Conservation (phyloP, 2,888 invertebrate species). For the Metacarcinus magister region DNA sequence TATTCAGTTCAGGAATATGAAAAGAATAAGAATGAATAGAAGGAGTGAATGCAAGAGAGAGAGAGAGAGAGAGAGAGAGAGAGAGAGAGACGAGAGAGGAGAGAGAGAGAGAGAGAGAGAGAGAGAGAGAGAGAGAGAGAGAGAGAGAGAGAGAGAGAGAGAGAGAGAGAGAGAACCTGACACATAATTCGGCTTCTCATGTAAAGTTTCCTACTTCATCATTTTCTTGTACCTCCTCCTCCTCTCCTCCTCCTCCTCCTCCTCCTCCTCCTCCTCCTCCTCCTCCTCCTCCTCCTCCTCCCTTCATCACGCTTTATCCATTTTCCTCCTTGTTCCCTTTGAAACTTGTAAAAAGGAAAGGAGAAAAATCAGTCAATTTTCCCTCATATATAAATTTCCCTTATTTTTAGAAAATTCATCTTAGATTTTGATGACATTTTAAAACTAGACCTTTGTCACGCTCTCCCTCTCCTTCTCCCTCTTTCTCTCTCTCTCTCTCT, state of each 20-base stretch:
- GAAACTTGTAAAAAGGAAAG: background rate
- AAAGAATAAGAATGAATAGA: too few relatives aligned
- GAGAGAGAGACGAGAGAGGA: background rate
- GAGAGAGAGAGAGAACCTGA: background rate
- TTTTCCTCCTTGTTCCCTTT: background rate
- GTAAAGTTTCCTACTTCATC: conserved; percentile 3
- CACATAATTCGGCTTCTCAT: background rate
- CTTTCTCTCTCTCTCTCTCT: background rate
- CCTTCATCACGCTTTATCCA: background rate
- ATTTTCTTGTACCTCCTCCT: too few relatives aligned
- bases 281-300: conserved; percentile 26
- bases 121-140: background rate
- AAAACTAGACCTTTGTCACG: background rate
- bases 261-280: conserved; percentile 11
- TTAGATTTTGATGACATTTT: too few relatives aligned
- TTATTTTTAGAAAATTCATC: background rate
- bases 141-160: conserved; percentile 26
- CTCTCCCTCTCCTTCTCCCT: background rate
- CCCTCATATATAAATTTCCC: background rate
- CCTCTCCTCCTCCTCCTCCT: background rate
- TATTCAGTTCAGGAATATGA: too few relatives aligned
- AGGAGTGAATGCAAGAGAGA: background rate
- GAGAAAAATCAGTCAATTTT: background rate
- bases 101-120: background rate
- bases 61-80: background rate